These are phyloP conservation scores for Zygaena filipendulae DNA, from an alignment of 2,888 invertebrate genomes.

Conservation along the genomic window DNA sequence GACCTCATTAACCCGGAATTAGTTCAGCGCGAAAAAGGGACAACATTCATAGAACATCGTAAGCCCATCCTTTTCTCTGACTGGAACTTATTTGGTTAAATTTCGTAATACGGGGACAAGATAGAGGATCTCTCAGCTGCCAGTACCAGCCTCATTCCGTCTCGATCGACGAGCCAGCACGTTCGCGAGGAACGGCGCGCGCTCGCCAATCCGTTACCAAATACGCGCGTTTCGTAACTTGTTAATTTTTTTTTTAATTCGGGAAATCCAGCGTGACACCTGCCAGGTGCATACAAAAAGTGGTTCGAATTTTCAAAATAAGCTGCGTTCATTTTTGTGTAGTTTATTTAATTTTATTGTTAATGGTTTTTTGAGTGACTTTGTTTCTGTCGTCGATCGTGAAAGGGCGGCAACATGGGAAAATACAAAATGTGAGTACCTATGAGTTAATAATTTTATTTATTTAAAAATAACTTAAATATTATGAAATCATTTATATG, in stretches of 20 bases:
- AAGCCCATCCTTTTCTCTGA: too few relatives aligned
- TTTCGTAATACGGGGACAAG: too few relatives aligned
- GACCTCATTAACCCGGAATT: too few relatives aligned
- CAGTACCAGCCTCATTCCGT: slow-evolving; percentile 53
- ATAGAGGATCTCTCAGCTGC: background rate
- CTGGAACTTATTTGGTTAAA: too few relatives aligned
- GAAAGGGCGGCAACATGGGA: slow-evolving; percentile 41
- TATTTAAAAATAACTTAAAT: slow-evolving; percentile 13
- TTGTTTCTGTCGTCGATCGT: slow-evolving; percentile 30
- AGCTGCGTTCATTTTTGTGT: slow-evolving; percentile 24
- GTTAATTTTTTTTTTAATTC: too few relatives aligned
- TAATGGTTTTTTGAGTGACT: slow-evolving; percentile 39
- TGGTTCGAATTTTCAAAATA: slow-evolving; percentile 16
- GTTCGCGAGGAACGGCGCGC: slow-evolving; percentile 45
- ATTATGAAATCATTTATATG: slow-evolving; percentile 13
- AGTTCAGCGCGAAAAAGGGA: too few relatives aligned
- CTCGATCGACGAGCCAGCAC: slow-evolving; percentile 39
- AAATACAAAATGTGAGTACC: slow-evolving; percentile 44
- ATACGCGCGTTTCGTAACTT: slow-evolving; percentile 24
- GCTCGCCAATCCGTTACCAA: slow-evolving; percentile 30
- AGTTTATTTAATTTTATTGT: slow-evolving; percentile 25
- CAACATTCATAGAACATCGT: too few relatives aligned
- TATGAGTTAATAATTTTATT: slow-evolving; percentile 4
- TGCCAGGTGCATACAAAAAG: slow-evolving; percentile 11
- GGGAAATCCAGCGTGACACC: too few relatives aligned